Conservation (phyloP, 2,113 vertebrate genomes). For the Irena cyanogastra region DNA sequence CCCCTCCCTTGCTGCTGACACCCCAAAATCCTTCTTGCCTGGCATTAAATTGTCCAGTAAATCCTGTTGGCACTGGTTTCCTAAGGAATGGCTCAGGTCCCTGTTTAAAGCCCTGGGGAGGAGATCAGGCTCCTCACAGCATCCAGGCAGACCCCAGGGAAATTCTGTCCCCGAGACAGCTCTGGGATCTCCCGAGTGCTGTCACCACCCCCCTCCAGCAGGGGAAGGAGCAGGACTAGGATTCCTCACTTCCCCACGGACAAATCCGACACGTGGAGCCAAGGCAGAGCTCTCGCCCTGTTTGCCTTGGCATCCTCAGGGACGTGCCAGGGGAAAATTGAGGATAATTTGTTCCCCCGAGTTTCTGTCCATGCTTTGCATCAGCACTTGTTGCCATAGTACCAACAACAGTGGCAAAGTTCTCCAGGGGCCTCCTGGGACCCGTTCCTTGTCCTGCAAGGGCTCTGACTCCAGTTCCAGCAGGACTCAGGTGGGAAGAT, state of each 20-base stretch:
- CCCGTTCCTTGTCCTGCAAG: background rate
- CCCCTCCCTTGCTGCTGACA: background rate
- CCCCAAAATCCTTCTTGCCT: background rate
- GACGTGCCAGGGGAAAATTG: background rate
- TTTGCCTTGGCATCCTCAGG: rapidly evolving
- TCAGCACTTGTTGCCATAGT: constrained; percentile 32
- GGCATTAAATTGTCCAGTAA: background rate
- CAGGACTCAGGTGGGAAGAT: background rate
- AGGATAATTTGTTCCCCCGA: background rate
- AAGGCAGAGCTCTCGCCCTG: background rate
- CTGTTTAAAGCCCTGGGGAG: constrained; percentile 37
- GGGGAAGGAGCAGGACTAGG: rapidly evolving
- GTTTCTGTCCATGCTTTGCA: background rate
- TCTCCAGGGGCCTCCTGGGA: background rate
- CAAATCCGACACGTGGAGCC: rapidly evolving
- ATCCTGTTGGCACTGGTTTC: constrained; percentile 32
- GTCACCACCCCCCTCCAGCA: rapidly evolving
- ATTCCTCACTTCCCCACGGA: rapidly evolving
- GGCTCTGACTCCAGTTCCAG: background rate
- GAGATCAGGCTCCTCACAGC: background rate
- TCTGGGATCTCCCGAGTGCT: rapidly evolving
- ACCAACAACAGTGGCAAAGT: background rate
- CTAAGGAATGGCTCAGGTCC: constrained; percentile 41
- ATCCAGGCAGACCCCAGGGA: background rate
- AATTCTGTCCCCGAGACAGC: background rate